Evolutionary conservation across 2,888 invertebrate species (phyloP).

Genomic region (Rhogogaster chlorosoma): DNA sequence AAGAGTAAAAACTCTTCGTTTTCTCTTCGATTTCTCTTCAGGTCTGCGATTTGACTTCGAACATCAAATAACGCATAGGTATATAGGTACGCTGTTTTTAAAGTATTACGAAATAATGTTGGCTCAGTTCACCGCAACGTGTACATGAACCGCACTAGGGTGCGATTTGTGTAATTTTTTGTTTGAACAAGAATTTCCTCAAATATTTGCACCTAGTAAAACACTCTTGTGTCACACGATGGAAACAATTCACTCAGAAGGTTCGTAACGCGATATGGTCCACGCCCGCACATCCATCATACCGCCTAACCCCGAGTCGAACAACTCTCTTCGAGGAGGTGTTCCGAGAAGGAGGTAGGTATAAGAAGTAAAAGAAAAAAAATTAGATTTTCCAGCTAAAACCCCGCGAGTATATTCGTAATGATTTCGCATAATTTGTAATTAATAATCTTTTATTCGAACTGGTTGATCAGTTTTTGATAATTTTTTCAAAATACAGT

Average conservation of each 20-base stretch:
- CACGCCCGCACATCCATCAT: conserved; percentile 66
- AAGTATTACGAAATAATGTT: background rate
- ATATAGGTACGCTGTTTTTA: background rate
- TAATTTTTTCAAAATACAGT: background rate
- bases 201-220: conserved; percentile 58
- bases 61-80: background rate
- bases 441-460: background rate
- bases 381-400: background rate
- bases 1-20: background rate
- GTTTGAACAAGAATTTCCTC: conserved; percentile 54
- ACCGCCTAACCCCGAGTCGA: conserved; percentile 26
- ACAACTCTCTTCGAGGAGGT: conserved; percentile 15
- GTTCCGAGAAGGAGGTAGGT: background rate
- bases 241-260: conserved; percentile 60
- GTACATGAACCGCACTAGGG: background rate
- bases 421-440: background rate
- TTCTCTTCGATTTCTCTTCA: background rate
- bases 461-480: background rate
- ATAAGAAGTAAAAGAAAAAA: background rate
- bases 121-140: background rate
- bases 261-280: conserved; percentile 63
- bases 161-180: conserved; percentile 54
- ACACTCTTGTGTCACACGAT: conserved; percentile 33
- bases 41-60: background rate
- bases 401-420: background rate